Evolutionary conservation across 2,797 vertebrate species (phyloP), one percentile per base, ranked within the genome.

Genomic region (Taeniopygia guttata): DNA sequence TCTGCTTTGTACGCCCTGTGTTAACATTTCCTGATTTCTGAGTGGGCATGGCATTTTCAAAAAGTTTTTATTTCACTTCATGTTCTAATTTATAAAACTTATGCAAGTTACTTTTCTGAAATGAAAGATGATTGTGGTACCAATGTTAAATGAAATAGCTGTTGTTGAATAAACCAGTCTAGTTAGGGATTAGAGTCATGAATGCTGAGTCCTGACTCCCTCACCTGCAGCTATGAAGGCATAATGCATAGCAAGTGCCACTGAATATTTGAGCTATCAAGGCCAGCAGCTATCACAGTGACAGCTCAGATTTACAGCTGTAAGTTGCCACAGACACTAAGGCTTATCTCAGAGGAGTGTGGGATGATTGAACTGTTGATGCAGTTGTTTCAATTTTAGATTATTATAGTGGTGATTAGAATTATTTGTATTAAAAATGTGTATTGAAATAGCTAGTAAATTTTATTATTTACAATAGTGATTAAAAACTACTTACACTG

Each of bases 261-360:
- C 52, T 56, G 43, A 60, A 23, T 58, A 29, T 56, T 45, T 26
- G 32, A 49, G 51, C 21, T 52, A 4, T 16, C 5, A 1, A 59
- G 77, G 29, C 32, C 67, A n/a, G 40, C 5, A 74, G 58, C 23
- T 70, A 1, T 52, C 16, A 0, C 1, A 32, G 14, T 42, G 19
- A 21, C 9, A 56, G 48, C 26, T 43, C 2, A 6, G 4, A 45
- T 59, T 56, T 38, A 38, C 29, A 84, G 9, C 16, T 74, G 20
- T 0, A 0, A 21, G 38, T 40, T 3, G 7, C n/a, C 22, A 25
- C 32, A 43, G 45, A 27, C 8, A 7, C 36, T 21, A 18, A 66
- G 46, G 49, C 34, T 76, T 51, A 30, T n/a, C 19, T 73, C 51
- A 45, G 38, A 70, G 11, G 43, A 48, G 22, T 12, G 32, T 51